phyloP scores from a whole-genome alignment of 2,113 vertebrate genomes.

The Bettongia penicillata region DNA sequence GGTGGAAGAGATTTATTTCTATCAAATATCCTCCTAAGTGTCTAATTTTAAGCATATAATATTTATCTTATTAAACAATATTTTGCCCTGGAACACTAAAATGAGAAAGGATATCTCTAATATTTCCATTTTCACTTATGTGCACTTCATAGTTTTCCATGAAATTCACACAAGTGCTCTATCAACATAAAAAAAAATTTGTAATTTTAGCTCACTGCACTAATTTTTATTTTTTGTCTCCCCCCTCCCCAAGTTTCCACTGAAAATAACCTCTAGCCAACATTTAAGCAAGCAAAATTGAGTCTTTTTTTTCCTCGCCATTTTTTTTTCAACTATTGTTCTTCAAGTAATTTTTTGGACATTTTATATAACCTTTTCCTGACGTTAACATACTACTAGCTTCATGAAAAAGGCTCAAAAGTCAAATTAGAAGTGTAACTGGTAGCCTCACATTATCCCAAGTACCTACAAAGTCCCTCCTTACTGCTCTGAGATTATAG shows the following conservation, averaged over 20 bases:
- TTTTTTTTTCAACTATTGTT: slow-evolving; percentile 64
- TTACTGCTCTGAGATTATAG: slow-evolving; percentile 63
- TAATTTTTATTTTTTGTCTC: slow-evolving; percentile 72
- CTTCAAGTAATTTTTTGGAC: slow-evolving; percentile 53
- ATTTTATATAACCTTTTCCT: slow-evolving; percentile 66
- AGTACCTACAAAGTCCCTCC: slow-evolving; percentile 73
- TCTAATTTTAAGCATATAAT: slow-evolving; percentile 72
- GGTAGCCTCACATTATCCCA: slow-evolving; percentile 63
- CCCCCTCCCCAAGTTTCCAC: slow-evolving; percentile 70
- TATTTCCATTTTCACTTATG: slow-evolving; percentile 66
- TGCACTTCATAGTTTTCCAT: slow-evolving; percentile 64
- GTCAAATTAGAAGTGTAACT: slow-evolving; percentile 71
- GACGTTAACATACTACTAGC: slow-evolving; percentile 40
- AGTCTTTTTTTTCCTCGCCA: slow-evolving; percentile 47
- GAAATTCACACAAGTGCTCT: slow-evolving; percentile 59
- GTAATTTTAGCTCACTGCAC: slow-evolving; percentile 70
- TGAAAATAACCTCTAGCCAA: slow-evolving; percentile 70
- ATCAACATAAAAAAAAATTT: slow-evolving; percentile 67
- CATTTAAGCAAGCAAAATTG: slow-evolving; percentile 60
- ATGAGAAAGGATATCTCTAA: slow-evolving; percentile 64
- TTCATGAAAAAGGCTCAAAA: slow-evolving; percentile 63
- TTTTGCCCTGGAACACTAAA: slow-evolving; percentile 69
- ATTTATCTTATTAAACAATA: slow-evolving; percentile 57
- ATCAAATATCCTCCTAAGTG: slow-evolving; percentile 44
- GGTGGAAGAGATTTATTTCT: not conserved